A percentile compares a stretch with the other conserved stretches of the same genome.
phyloP scores from a whole-genome alignment of 2,113 vertebrate species.

The Odontesthes bonariensis region DNA sequence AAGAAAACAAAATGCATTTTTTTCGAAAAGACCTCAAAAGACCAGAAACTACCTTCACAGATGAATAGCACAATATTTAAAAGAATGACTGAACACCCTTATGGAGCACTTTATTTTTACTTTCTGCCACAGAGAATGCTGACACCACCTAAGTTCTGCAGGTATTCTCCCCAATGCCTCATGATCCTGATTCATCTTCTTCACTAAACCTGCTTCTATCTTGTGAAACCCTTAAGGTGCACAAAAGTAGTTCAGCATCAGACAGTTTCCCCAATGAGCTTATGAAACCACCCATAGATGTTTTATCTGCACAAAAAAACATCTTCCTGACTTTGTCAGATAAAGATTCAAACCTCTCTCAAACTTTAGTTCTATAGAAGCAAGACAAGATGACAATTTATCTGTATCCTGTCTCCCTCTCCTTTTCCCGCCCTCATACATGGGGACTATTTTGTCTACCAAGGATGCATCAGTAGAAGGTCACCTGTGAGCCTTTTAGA shows the following conservation, averaged over 20 bases:
- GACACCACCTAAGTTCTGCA: slow-evolving; percentile 41
- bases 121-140: slow-evolving; percentile 41
- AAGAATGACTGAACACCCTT: slow-evolving; percentile 9
- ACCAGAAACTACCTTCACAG: slow-evolving; percentile 7
- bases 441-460: neutral
- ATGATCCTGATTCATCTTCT: slow-evolving; percentile 51
- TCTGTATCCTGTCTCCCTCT: neutral
- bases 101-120: slow-evolving; percentile 34
- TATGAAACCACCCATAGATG: slow-evolving; percentile 7
- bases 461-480: neutral
- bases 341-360: neutral
- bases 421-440: slow-evolving; percentile 1
- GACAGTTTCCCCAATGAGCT: slow-evolving; percentile 1
- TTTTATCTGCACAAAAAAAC: neutral
- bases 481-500: slow-evolving; percentile 13
- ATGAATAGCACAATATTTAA: slow-evolving; percentile 48
- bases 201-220: slow-evolving; percentile 13
- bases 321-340: neutral
- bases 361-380: neutral
- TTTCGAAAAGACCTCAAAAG: neutral
- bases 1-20: neutral
- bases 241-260: neutral
- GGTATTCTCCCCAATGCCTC: slow-evolving; percentile 30
- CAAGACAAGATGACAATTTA: neutral
- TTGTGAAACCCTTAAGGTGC: slow-evolving; percentile 34